These are phyloP conservation scores for Yasuhikotakia modesta DNA, from an alignment of 2,797 vertebrate genomes.

Conservation along the genomic window DNA sequence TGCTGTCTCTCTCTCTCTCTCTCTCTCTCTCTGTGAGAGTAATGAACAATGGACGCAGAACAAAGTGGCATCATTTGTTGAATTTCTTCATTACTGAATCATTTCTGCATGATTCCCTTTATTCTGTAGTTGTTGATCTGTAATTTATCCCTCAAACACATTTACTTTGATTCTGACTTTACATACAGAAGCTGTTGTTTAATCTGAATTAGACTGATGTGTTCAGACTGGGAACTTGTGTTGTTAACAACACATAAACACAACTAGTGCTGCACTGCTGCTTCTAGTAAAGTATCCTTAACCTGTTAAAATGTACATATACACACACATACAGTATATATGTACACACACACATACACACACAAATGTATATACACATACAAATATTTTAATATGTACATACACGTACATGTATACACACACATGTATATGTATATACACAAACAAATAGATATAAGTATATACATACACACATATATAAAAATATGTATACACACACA, in stretches of 20 bases:
- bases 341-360: too few relatives aligned
- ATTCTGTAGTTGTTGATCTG: slow-evolving; percentile 4
- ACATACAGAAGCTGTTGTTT: background rate
- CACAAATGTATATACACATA: too few relatives aligned
- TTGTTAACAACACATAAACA: background rate
- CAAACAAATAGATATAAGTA: too few relatives aligned
- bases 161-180: slow-evolving; percentile 22
- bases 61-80: slow-evolving; percentile 28
- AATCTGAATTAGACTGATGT: background rate
- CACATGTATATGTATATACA: too few relatives aligned
- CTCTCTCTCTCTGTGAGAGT: slow-evolving; percentile 3
- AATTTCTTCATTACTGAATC: slow-evolving; percentile 24
- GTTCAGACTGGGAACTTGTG: background rate
- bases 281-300: too few relatives aligned
- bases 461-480: too few relatives aligned
- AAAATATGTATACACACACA: too few relatives aligned
- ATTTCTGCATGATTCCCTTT: slow-evolving; percentile 2
- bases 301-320: too few relatives aligned
- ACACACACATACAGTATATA: too few relatives aligned
- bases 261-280: background rate
- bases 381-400: too few relatives aligned
- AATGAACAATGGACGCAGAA: slow-evolving; percentile 26
- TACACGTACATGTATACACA: too few relatives aligned
- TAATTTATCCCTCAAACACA: slow-evolving; percentile 16
- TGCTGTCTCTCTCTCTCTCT: slow-evolving; percentile 12